These are phyloP conservation scores for Sternotherus odoratus DNA, from an alignment of 2,797 vertebrate species.

Conservation along the genomic window DNA sequence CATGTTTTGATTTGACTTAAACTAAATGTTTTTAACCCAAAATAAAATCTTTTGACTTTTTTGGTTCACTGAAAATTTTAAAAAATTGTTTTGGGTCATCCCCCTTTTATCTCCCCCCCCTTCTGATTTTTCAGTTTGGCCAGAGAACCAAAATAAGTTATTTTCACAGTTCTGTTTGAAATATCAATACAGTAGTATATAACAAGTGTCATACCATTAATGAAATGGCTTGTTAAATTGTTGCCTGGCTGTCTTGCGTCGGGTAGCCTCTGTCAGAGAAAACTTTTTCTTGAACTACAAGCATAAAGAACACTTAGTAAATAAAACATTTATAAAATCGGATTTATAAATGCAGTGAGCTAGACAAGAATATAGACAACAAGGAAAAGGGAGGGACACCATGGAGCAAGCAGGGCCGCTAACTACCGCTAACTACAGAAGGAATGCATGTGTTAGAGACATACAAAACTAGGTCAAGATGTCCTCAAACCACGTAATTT, in stretches of 20 bases:
- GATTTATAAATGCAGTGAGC: background rate
- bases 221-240: background rate
- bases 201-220: background rate
- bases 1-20: background rate
- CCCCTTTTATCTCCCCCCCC: too few relatives aligned
- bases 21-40: background rate
- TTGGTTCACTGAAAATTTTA: background rate
- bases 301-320: background rate
- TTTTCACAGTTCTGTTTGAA: background rate
- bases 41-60: background rate
- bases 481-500: background rate
- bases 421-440: background rate
- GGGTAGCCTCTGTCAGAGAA: background rate
- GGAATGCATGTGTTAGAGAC: background rate
- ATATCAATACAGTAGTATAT: background rate
- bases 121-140: background rate
- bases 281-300: background rate
- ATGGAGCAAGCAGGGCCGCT: background rate
- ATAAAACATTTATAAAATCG: background rate
- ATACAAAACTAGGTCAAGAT: slow-evolving; percentile 30
- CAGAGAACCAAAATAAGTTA: background rate
- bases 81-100: background rate
- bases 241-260: background rate
- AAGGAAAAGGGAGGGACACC: background rate
- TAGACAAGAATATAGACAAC: background rate